phyloP scores from a whole-genome alignment of 2,113 vertebrate species.

The Dromiciops gliroides region DNA sequence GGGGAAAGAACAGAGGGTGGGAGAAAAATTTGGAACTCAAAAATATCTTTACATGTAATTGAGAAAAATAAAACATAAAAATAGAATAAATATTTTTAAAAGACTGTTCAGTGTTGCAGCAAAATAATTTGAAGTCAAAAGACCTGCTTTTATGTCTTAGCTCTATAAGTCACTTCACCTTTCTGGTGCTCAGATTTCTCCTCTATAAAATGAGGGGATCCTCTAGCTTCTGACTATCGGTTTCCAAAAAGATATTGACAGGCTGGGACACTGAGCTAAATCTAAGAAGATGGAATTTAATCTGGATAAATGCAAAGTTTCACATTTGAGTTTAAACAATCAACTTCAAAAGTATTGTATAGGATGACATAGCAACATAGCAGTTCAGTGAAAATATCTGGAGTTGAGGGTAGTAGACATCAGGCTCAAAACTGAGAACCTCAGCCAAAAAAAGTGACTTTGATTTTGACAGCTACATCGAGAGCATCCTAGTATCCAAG shows the following conservation, averaged over 20 bases:
- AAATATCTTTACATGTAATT: too few relatives aligned
- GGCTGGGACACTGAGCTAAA: not conserved
- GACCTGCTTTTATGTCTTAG: not conserved
- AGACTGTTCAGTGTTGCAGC: not conserved
- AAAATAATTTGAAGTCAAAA: not conserved
- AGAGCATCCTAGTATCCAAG: not conserved
- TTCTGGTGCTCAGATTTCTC: not conserved
- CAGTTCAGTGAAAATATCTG: not conserved
- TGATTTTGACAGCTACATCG: not conserved
- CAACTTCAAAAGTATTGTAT: not conserved
- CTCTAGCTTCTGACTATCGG: not conserved
- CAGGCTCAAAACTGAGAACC: not conserved
- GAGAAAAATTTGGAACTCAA: too few relatives aligned
- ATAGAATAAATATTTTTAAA: too few relatives aligned
- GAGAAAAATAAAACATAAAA: too few relatives aligned
- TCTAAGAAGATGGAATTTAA: not conserved
- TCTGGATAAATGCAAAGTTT: not conserved
- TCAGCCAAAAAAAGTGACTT: not conserved
- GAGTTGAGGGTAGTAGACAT: too few relatives aligned
- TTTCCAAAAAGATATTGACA: not conserved
- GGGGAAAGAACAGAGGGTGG: too few relatives aligned
- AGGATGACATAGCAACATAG: not conserved
- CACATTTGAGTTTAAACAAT: not conserved
- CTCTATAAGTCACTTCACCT: not conserved
- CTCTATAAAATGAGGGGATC: not conserved